These are phyloP conservation scores for Lophius piscatorius DNA, from an alignment of 2,113 vertebrate genomes.

Conservation along the genomic window DNA sequence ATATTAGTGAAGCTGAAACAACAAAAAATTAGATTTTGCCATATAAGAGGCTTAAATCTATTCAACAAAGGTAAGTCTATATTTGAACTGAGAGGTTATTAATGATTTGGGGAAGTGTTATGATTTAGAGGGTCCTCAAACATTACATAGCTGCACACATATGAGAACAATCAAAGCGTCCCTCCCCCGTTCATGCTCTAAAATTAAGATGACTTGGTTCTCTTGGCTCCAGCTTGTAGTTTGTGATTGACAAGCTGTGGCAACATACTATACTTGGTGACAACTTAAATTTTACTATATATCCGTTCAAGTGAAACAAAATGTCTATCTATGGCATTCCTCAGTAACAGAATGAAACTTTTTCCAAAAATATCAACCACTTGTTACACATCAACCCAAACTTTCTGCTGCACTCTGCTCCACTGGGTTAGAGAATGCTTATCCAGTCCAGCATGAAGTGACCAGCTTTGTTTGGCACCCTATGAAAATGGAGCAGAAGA, in stretches of 20 bases:
- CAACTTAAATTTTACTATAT: constrained; percentile 42
- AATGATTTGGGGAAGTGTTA: too few relatives aligned
- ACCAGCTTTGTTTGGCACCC: too few relatives aligned
- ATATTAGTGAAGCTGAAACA: too few relatives aligned
- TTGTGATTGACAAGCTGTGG: constrained; percentile 47
- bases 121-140: too few relatives aligned
- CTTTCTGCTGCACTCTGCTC: constrained; percentile 5
- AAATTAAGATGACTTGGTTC: constrained; percentile 33
- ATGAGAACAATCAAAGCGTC: constrained; percentile 55
- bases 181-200: constrained; percentile 9
- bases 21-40: too few relatives aligned
- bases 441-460: constrained; percentile 1
- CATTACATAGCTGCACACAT: constrained; percentile 30
- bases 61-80: too few relatives aligned
- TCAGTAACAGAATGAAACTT: constrained; percentile 3
- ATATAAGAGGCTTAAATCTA: too few relatives aligned
- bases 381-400: constrained; percentile 6
- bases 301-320: constrained; percentile 47
- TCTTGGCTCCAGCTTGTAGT: constrained; percentile 26
- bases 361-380: background rate
- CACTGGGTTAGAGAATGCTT: constrained; percentile 10
- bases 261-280: constrained; percentile 37
- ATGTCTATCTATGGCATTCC: background rate
- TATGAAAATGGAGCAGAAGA: constrained; percentile 14
- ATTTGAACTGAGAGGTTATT: too few relatives aligned